Percentiles rank a stretch among this genome's conserved stretches.
Conservation (phyloP, 2,113 vertebrate genomes). For the Leptodactylus fuscus region DNA sequence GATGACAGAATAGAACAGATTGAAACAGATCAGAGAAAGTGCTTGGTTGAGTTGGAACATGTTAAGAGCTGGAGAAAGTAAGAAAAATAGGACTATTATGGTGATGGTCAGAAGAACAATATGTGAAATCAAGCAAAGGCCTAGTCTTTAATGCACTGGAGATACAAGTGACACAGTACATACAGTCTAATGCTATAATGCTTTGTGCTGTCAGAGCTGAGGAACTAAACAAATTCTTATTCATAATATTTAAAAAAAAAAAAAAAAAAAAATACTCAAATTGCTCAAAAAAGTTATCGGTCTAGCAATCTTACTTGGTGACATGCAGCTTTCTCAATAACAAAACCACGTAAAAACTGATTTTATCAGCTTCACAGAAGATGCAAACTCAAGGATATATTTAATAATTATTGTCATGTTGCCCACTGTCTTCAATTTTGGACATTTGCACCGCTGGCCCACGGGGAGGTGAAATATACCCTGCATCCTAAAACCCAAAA, state of each 20-base stretch:
- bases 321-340: no score
- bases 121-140: background rate
- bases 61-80: constrained; percentile 31
- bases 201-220: background rate
- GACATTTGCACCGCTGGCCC: background rate
- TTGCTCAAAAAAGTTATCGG: no score
- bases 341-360: no score
- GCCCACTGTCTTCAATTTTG: background rate
- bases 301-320: no score
- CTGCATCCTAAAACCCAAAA: no score
- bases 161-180: background rate
- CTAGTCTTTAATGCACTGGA: background rate
- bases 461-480: background rate
- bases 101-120: background rate
- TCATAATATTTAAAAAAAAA: no score
- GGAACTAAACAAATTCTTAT: no score
- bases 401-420: no score
- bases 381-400: background rate
- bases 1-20: constrained; percentile 1
- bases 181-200: background rate
- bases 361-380: no score
- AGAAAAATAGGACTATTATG: background rate
- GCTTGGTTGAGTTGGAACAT: constrained; percentile 17
- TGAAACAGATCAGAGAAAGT: background rate
- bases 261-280: no score